Base-by-base conservation (phyloP, 2,888 invertebrate species). In the Hypolimnas misippus region DNA sequence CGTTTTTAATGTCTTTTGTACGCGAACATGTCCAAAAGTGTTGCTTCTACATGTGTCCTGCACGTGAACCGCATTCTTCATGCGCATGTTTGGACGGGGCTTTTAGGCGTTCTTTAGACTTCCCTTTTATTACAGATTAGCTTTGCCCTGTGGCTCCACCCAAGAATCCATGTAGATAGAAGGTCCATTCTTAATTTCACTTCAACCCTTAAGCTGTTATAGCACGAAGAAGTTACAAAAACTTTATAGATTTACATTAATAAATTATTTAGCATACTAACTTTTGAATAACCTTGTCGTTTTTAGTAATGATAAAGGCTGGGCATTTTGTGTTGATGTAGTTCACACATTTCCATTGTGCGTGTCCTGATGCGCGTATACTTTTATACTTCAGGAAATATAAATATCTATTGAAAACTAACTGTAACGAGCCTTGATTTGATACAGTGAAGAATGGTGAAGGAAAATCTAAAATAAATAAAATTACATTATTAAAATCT, bases 361-460 rank as follows among this genome's bases (percentile, higher is more conserved):
- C 29, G 29, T 50, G 50, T 3, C 50, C 50, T 1, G 50, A 50
- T 29, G 50, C 50, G 29, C 29, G 21, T 8, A 12, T 50, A 16
- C 50, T 50, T 14, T 16, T 50, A 29, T 50, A 50, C 19, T 50
- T 50, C 5, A 50, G 16, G 29, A 50, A 50, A 31, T 50, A 50
- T 16, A 50, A 29, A 14, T 29, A 29, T 19, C 50, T 31, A 29
- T 50, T 14, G 6, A 50, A 16, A 7, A 50, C 50, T 14, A 50
- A 16, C 14, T 50, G 50, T 14, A 50, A 10, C 3, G 50, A 50
- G 16, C 50, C 29, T 31, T 50, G 50, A 10, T 50, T 50, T 10
- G 50, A 50, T 50, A 12, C 19, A 19, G 44, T 44, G 8, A 44
- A 44, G 44, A 44, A 44, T 19, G 44, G 44, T 1, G 44, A 16